phyloP scores from a whole-genome alignment of 2,113 vertebrate species.

The Cyprinodon variegatus region DNA sequence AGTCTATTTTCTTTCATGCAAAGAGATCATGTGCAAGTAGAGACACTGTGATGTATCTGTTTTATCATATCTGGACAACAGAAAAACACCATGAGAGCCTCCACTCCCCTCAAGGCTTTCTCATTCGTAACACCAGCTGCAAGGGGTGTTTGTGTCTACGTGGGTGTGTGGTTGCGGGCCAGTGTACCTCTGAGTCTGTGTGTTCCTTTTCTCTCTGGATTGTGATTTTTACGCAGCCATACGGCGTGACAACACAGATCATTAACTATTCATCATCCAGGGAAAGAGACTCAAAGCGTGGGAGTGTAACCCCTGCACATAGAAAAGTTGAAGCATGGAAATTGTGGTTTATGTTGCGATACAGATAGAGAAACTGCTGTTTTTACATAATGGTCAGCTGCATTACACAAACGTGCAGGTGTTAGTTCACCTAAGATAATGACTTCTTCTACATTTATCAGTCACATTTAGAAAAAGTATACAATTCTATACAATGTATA shows the following conservation, averaged over 20 bases:
- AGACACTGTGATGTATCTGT: slow-evolving; percentile 30
- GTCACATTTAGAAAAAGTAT: background rate
- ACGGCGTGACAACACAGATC: slow-evolving; percentile 71
- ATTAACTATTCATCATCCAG: slow-evolving; percentile 75
- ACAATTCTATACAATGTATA: background rate
- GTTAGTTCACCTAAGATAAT: background rate
- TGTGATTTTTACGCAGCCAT: slow-evolving; percentile 72
- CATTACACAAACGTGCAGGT: background rate
- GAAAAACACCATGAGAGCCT: slow-evolving; percentile 73
- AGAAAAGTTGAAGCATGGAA: slow-evolving; percentile 27
- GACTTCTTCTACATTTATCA: background rate
- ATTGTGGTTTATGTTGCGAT: slow-evolving; percentile 38
- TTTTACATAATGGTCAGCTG: slow-evolving; percentile 20
- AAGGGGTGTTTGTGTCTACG: slow-evolving; percentile 53
- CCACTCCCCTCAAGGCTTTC: slow-evolving; percentile 69
- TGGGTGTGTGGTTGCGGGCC: slow-evolving; percentile 24
- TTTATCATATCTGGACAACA: slow-evolving; percentile 73
- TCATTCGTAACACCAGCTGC: slow-evolving; percentile 69
- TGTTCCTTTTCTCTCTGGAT: slow-evolving; percentile 56
- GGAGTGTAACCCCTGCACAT: slow-evolving; percentile 62
- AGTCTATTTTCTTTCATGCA: slow-evolving; percentile 16
- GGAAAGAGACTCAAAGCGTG: slow-evolving; percentile 65
- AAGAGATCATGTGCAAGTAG: slow-evolving; percentile 28
- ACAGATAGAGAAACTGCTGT: slow-evolving; percentile 31
- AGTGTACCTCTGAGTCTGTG: slow-evolving; percentile 9